These are phyloP conservation scores for Pardosa pseudoannulata DNA, from an alignment of 2,888 invertebrate species.

Conservation along the genomic window DNA sequence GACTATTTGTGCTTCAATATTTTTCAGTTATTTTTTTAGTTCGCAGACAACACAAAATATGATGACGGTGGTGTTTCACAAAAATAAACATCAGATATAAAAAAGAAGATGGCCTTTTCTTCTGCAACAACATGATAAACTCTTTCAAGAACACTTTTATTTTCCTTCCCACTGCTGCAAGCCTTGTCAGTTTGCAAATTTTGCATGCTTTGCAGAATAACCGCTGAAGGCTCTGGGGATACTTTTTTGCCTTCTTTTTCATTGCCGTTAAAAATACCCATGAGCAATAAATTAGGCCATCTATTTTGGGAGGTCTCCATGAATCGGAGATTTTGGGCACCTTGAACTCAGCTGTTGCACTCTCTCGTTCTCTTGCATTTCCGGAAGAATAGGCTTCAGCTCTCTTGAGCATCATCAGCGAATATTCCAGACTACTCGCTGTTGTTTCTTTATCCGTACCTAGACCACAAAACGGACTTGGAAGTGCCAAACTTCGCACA, in stretches of 20 bases:
- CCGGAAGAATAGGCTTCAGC: neutral
- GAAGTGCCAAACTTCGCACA: no score
- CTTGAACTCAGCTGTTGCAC: neutral
- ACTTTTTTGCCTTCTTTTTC: neutral
- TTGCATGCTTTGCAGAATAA: conserved; percentile 13
- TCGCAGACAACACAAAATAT: neutral
- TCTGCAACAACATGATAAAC: neutral
- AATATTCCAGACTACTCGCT: neutral
- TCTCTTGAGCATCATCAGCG: neutral
- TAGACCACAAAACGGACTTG: no score
- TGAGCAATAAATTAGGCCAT: conserved; percentile 8
- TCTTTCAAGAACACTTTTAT: neutral
- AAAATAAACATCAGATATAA: neutral
- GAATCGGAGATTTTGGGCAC: neutral
- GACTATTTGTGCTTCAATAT: no score
- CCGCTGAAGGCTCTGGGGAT: neutral
- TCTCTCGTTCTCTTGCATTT: neutral
- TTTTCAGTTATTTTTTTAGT: neutral
- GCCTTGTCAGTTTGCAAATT: neutral
- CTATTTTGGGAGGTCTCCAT: neutral
- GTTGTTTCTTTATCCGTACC: no score
- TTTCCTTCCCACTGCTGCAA: neutral
- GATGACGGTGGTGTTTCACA: neutral
- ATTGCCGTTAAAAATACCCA: neutral
- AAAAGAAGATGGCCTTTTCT: neutral